phyloP scores from a whole-genome alignment of 2,888 invertebrate species.

The Cataglyphis rosenhaueri region DNA sequence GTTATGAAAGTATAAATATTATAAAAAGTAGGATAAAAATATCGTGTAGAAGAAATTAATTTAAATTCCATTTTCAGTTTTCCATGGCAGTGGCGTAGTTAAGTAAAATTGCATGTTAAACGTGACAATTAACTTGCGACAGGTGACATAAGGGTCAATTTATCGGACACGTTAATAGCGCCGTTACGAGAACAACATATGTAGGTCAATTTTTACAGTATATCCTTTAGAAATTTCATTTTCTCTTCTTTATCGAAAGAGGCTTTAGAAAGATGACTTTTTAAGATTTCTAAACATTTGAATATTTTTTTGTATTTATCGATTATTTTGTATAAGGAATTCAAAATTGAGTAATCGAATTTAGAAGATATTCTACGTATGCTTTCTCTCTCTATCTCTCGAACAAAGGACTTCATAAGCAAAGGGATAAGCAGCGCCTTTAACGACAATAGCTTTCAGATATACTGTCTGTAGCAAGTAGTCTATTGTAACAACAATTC shows the following conservation, averaged over 20 bases:
- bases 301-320: neutral
- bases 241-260: neutral
- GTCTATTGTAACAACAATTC: constrained; percentile 40
- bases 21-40: neutral
- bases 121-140: constrained; percentile 31
- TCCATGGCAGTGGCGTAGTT: neutral
- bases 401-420: constrained; percentile 32
- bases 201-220: constrained; percentile 2
- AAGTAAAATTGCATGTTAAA: constrained; percentile 26
- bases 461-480: constrained; percentile 28
- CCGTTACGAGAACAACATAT: constrained; percentile 22
- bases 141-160: constrained; percentile 16
- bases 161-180: constrained; percentile 33
- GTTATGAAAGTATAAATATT: neutral
- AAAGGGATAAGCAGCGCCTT: constrained; percentile 9
- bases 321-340: neutral
- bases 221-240: neutral
- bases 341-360: neutral
- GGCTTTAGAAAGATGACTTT: neutral
- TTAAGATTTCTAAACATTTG: neutral
- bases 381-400: neutral
- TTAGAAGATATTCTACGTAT: neutral
- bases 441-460: constrained; percentile 37
- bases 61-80: neutral
- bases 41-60: neutral